Evolutionary conservation across 2,888 invertebrate genomes (phyloP).

Genomic region (Eurytoma californica): DNA sequence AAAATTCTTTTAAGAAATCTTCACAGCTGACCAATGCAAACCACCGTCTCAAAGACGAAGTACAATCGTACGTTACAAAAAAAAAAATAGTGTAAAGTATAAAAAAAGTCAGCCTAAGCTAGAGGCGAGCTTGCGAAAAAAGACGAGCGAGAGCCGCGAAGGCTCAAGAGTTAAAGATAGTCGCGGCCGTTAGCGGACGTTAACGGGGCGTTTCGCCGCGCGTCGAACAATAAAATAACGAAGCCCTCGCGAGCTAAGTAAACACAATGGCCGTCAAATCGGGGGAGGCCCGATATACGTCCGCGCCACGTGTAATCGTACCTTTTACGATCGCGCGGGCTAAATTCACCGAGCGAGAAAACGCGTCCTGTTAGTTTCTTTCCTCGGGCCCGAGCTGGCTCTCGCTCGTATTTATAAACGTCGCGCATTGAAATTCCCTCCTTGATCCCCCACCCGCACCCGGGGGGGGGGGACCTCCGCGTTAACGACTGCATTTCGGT

Average conservation of each 20-base stretch:
- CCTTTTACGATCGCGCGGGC: constrained; percentile 68
- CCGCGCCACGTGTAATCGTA: constrained; percentile 63
- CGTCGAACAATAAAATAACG: constrained; percentile 66
- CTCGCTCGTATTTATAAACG: constrained; percentile 45
- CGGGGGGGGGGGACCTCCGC: too few relatives aligned
- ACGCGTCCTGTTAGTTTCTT: constrained; percentile 41
- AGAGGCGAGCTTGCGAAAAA: neutral
- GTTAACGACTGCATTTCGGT: constrained; percentile 60
- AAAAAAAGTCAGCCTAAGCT: neutral
- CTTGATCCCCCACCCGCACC: constrained; percentile 7
- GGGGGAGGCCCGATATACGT: constrained; percentile 49
- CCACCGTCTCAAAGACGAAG: too few relatives aligned
- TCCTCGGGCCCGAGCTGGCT: constrained; percentile 10
- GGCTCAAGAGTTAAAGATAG: constrained; percentile 61
- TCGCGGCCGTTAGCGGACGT: constrained; percentile 59
- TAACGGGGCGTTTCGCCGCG: constrained; percentile 53
- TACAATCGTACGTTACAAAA: too few relatives aligned
- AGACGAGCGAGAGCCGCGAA: constrained; percentile 13
- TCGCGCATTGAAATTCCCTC: constrained; percentile 43
- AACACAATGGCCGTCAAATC: constrained; percentile 67
- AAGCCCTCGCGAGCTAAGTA: constrained; percentile 65
- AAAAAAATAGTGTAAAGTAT: neutral
- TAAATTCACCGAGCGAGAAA: constrained; percentile 60
- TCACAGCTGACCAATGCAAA: too few relatives aligned
- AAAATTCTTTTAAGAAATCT: too few relatives aligned